These are phyloP conservation scores for Euphonia xanthogaster DNA, from an alignment of 2,797 vertebrate genomes.

Conservation along the genomic window DNA sequence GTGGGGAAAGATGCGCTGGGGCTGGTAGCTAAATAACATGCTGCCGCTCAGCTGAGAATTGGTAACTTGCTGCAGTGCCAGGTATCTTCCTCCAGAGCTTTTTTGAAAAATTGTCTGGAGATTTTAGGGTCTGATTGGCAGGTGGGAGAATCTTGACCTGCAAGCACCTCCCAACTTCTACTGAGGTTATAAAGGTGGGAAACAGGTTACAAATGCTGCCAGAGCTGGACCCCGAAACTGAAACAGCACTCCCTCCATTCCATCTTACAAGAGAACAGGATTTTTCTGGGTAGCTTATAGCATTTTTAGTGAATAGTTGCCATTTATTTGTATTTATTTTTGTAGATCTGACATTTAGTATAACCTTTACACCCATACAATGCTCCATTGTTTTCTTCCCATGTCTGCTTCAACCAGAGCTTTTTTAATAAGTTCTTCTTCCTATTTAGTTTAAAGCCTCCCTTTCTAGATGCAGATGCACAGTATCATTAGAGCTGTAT, in stretches of 20 bases:
- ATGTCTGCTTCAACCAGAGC: neutral
- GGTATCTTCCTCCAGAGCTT: neutral
- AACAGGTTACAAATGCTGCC: neutral
- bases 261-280: neutral
- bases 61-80: neutral
- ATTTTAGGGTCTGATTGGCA: neutral
- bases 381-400: rapidly evolving
- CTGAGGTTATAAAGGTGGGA: neutral
- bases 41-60: neutral
- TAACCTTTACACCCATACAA: neutral
- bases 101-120: neutral
- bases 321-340: conserved; percentile 14
- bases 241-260: neutral
- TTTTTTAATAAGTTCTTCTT: neutral
- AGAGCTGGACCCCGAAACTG: neutral
- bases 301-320: neutral
- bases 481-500: neutral
- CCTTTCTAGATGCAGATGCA: neutral
- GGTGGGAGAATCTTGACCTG: neutral
- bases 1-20: neutral
- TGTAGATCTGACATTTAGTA: neutral
- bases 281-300: neutral
- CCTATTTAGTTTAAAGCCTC: neutral
- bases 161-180: neutral
- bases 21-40: neutral